These are phyloP conservation scores for Ctenicera cuprea DNA, from an alignment of 2,888 invertebrate genomes.

Conservation along the genomic window DNA sequence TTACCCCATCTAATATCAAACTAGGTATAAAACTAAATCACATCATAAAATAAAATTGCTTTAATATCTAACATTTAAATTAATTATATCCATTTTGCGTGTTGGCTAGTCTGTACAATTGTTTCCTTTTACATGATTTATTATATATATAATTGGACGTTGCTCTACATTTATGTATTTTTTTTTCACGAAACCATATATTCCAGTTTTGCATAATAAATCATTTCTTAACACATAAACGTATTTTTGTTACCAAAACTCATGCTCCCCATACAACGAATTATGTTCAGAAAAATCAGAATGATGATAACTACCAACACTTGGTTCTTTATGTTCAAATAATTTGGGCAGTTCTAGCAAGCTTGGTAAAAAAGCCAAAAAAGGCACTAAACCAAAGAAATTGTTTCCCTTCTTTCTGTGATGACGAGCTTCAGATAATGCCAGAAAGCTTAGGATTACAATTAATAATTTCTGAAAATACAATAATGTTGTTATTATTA, in stretches of 20 bases:
- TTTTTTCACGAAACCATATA: no score
- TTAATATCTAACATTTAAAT: no score
- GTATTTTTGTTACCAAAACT: not conserved
- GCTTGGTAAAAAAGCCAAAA: not conserved
- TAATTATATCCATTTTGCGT: no score
- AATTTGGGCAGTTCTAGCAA: not conserved
- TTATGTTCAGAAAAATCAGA: slow-evolving; percentile 1
- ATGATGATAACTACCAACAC: not conserved
- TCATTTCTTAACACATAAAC: not conserved
- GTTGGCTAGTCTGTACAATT: no score
- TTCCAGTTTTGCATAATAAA: not conserved
- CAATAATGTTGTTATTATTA: not conserved
- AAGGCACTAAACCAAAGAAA: not conserved
- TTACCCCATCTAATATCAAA: no score
- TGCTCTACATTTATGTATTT: no score
- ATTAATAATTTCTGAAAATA: slow-evolving; percentile 12
- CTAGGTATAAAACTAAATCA: no score
- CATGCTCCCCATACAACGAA: not conserved
- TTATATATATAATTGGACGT: no score
- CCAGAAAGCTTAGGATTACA: not conserved
- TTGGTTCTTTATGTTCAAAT: not conserved
- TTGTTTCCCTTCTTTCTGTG: slow-evolving; percentile 7
- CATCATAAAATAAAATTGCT: no score
- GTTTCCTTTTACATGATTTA: no score
- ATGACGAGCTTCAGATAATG: not conserved